phyloP scores from a whole-genome alignment of 1,140 invertebrate genomes.

The Macrotrachela quadricornifera region DNA sequence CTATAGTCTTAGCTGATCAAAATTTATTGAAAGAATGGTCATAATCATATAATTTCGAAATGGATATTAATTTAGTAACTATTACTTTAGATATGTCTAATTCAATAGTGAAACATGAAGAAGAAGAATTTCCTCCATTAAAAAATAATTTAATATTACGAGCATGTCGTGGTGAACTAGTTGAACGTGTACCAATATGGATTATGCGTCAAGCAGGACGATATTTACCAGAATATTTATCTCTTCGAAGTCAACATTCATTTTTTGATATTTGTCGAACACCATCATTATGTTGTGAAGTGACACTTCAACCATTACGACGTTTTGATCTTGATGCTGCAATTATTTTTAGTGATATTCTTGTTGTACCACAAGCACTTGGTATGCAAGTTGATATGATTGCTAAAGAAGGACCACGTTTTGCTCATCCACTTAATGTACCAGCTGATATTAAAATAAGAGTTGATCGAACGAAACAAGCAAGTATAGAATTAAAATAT shows the following conservation, averaged over 20 bases:
- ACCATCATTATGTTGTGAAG: conserved; percentile 65
- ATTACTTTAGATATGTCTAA: too few species aligned
- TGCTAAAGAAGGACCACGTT: conserved; percentile 63
- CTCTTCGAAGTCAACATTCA: conserved; percentile 55
- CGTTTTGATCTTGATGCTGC: conserved; percentile 72
- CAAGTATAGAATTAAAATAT: conserved; percentile 54
- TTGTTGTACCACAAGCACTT: conserved; percentile 82
- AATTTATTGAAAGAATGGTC: too few species aligned
- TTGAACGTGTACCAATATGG: conserved; percentile 81
- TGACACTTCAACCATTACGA: conserved; percentile 59
- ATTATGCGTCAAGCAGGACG: conserved; percentile 92
- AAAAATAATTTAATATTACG: conserved; percentile 69
- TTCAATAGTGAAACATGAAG: too few species aligned
- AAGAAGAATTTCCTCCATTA: conserved; percentile 52
- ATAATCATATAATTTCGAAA: too few species aligned
- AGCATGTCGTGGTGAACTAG: conserved; percentile 57
- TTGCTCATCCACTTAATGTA: conserved; percentile 53
- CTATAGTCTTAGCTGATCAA: too few species aligned
- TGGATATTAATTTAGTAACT: too few species aligned
- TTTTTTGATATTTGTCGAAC: conserved; percentile 80
- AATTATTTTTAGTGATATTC: conserved; percentile 93
- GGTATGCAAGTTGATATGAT: conserved; percentile 78
- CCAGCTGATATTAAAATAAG: conserved; percentile 46
- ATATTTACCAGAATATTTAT: conserved; percentile 68
- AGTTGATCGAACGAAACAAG: conserved; percentile 39